Evolutionary conservation across 64 coral and sea anemone species (phyloP), one percentile per base, ranked within the genome.

Genomic region (Orbicella faveolata): DNA sequence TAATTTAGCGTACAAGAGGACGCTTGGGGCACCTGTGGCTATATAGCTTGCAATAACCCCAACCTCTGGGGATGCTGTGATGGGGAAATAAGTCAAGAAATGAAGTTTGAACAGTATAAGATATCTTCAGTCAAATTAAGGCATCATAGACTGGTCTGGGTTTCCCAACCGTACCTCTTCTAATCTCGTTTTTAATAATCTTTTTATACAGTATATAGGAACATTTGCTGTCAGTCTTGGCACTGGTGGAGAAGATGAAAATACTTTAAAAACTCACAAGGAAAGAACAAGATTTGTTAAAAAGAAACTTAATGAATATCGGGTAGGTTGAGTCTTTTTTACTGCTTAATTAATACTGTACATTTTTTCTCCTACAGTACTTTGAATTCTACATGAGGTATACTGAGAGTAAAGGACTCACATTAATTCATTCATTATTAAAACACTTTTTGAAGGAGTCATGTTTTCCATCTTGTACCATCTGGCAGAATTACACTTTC

Each of bases 231-330:
- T 96, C 3, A 87, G 68, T 41, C 77, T 88, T 30, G 88, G 87
- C 59, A 69, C 89, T 52, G 52, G 79, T 35, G 8, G 25, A 36
- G 88, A 96, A 83, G 91, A 91, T 1, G 79, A 90, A 34, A 87
- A 81, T 14, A 93, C 94, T 2, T 57, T 96, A 11, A 33, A 68
- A 35, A 93, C 91, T 67, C 94, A 96, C 26, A 90, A 93, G 35
- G 91, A 93, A 77, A 93, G 94, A 87, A 96, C 94, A 77, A 90
- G 67, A 81, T 96, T 90, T 93, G 88, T 96, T 39, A 96, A 96
- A 87, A 88, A 93, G 59, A 75, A 90, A 21, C 91, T 96, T 18
- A 79, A 51, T 23, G 79, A 90, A 21, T 96, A 93, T 54, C 93
- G 88, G 79, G 95, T 96, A 90, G 39, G 88, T 65, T 68, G 16